These are phyloP conservation scores for Cyclophora punctaria DNA, from an alignment of 2,888 invertebrate genomes.

Conservation along the genomic window DNA sequence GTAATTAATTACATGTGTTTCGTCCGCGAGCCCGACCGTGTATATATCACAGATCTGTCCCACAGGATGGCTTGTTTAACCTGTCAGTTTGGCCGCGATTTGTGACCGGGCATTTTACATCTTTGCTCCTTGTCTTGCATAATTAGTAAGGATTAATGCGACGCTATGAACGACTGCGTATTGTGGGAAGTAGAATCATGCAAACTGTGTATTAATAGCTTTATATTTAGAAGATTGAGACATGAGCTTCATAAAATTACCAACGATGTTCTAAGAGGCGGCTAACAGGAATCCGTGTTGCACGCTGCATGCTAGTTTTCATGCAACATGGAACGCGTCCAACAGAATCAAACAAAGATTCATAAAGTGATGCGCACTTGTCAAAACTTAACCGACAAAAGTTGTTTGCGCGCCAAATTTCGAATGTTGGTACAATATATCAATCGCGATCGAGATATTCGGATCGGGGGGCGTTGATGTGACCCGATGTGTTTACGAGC, in stretches of 20 bases:
- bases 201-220: too few species aligned
- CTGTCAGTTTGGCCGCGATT: slow-evolving; percentile 69
- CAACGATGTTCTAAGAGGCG: too few species aligned
- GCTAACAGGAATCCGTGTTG: too few species aligned
- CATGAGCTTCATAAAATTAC: too few species aligned
- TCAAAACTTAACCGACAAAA: slow-evolving; percentile 15
- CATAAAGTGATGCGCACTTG: slow-evolving; percentile 13
- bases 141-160: slow-evolving; percentile 72
- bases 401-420: slow-evolving; percentile 15
- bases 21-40: slow-evolving; percentile 46
- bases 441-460: slow-evolving; percentile 38
- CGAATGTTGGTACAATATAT: slow-evolving; percentile 13
- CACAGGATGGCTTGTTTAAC: slow-evolving; percentile 66
- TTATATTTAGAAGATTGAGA: too few species aligned
- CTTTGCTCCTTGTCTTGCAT: slow-evolving; percentile 68
- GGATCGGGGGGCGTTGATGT: slow-evolving; percentile 40
- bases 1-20: slow-evolving; percentile 68
- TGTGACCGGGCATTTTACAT: slow-evolving; percentile 69
- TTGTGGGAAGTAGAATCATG: slow-evolving; percentile 8
- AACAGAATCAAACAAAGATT: slow-evolving; percentile 22
- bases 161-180: slow-evolving; percentile 26
- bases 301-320: background rate
- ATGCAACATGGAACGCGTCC: slow-evolving; percentile 16
- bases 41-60: slow-evolving; percentile 69
- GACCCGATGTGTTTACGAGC: slow-evolving; percentile 41